Evolutionary conservation across 1,140 invertebrate species (phyloP).

Genomic region (Bombus confusus): DNA sequence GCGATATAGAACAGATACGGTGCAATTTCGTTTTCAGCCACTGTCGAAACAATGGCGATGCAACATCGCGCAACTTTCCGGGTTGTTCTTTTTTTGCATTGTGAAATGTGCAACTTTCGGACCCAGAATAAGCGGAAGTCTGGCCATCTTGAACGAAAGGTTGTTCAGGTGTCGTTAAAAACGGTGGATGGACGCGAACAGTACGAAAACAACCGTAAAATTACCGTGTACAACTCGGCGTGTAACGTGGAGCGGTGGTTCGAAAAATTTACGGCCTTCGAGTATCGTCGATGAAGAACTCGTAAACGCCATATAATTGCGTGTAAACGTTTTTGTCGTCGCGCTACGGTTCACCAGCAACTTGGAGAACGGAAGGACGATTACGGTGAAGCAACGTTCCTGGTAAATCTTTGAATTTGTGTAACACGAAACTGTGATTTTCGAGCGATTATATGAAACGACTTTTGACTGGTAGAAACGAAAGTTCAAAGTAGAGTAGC

Average conservation of each 20-base stretch:
- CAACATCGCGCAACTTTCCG: neutral
- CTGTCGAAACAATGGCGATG: neutral
- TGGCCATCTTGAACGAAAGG: neutral
- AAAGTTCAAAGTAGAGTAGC: neutral
- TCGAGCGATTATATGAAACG: neutral
- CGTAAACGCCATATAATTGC: slow-evolving; percentile 68
- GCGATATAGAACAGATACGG: neutral
- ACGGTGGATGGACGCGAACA: slow-evolving; percentile 1
- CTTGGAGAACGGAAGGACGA: neutral
- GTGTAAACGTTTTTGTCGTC: slow-evolving; percentile 53
- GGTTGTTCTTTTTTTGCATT: neutral
- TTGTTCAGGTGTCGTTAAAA: slow-evolving; percentile 11
- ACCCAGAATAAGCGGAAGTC: neutral
- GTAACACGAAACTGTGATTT: neutral
- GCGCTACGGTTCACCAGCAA: slow-evolving; percentile 28
- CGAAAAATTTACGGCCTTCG: slow-evolving; percentile 73
- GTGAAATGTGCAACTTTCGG: neutral
- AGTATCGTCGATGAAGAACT: slow-evolving; percentile 76
- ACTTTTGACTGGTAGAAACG: neutral
- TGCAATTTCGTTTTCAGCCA: slow-evolving; percentile 1
- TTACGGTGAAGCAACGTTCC: neutral
- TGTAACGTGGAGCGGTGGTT: slow-evolving; percentile 47
- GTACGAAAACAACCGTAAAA: slow-evolving; percentile 69
- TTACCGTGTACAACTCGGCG: slow-evolving; percentile 75
- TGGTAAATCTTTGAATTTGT: neutral